Evolutionary conservation across 2,888 invertebrate genomes (phyloP).

Genomic region (Epsilonema sp.): DNA sequence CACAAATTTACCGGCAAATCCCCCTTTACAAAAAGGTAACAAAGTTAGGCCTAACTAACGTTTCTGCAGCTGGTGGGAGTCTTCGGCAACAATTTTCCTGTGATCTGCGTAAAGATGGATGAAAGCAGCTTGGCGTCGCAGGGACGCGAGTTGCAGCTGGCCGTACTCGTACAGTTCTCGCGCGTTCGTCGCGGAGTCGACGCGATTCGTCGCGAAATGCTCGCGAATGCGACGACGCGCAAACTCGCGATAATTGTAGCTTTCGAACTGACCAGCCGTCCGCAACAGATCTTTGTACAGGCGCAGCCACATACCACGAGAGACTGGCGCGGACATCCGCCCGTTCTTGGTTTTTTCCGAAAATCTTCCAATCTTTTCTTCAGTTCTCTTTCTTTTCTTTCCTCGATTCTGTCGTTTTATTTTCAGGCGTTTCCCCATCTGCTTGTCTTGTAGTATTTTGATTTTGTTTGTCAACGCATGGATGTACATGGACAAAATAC

Average conservation of each 20-base stretch:
- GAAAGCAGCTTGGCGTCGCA: conserved; percentile 2
- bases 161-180: conserved; percentile 14
- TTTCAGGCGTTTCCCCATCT: too few species aligned
- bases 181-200: conserved; percentile 14
- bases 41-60: too few species aligned
- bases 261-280: not conserved
- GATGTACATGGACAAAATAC: too few species aligned
- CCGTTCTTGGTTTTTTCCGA: not conserved
- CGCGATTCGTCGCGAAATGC: conserved; percentile 19
- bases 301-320: not conserved
- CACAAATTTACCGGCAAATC: too few species aligned
- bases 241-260: conserved; percentile 23
- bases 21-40: too few species aligned
- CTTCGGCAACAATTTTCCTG: conserved; percentile 1
- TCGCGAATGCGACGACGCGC: conserved; percentile 24
- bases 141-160: not conserved
- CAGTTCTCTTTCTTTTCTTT: too few species aligned
- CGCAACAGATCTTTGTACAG: conserved; percentile 3
- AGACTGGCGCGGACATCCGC: too few species aligned
- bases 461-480: too few species aligned
- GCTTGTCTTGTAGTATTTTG: too few species aligned
- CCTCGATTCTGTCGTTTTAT: too few species aligned
- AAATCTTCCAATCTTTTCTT: not conserved
- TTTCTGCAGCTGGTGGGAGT: too few species aligned
- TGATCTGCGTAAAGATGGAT: conserved; percentile 4